Evolutionary conservation across 2,113 vertebrate genomes (phyloP).

Genomic region (Myiozetetes cayanensis): DNA sequence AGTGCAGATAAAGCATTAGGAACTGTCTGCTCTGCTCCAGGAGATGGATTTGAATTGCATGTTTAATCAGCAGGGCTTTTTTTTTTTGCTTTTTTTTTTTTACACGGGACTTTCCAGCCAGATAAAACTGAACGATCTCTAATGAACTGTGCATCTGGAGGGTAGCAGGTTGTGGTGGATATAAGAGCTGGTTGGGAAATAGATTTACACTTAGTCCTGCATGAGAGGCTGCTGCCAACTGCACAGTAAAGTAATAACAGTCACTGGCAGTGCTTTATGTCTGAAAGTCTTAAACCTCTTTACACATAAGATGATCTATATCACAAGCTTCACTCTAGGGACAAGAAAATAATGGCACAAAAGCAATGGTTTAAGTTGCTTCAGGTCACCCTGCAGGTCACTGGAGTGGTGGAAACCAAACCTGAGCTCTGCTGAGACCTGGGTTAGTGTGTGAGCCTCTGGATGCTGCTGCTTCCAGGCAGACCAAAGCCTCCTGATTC

Average conservation of each 20-base stretch:
- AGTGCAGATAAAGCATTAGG: constrained; percentile 33
- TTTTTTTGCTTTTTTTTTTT: not conserved
- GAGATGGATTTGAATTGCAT: constrained; percentile 31
- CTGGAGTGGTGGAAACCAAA: not conserved
- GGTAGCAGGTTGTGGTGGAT: constrained; percentile 9
- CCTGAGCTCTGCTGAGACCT: not conserved
- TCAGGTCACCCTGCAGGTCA: not conserved
- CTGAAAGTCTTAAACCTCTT: constrained; percentile 4
- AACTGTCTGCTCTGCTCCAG: constrained; percentile 2
- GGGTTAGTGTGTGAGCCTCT: not conserved
- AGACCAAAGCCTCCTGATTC: not conserved
- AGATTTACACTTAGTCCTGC: constrained; percentile 19
- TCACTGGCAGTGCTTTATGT: not conserved
- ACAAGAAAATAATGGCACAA: not conserved
- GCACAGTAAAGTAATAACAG: not conserved
- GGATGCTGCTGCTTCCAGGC: not conserved
- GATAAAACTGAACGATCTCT: not conserved
- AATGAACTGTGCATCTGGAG: constrained; percentile 40
- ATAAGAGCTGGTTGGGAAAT: constrained; percentile 30
- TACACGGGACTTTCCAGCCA: not conserved
- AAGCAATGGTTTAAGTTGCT: not conserved
- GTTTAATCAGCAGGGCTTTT: not conserved
- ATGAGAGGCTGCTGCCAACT: constrained; percentile 9
- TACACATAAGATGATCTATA: not conserved
- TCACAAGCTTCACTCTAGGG: not conserved